Evolutionary conservation across 2,113 vertebrate genomes (phyloP).

Genomic region (Cariama cristata): DNA sequence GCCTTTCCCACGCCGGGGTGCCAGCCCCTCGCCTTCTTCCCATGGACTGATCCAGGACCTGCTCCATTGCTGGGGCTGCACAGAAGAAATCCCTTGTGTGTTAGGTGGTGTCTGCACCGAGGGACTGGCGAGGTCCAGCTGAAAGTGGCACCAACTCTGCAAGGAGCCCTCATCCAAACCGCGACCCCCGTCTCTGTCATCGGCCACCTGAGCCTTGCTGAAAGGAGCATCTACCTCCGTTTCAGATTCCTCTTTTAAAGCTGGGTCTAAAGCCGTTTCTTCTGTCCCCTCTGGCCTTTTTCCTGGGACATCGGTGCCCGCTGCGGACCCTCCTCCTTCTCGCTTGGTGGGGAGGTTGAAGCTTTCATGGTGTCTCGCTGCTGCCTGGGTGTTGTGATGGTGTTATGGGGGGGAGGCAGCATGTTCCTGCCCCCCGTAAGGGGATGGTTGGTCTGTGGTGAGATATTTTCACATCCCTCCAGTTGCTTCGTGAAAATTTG

Average conservation of each 20-base stretch:
- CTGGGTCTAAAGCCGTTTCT: neutral
- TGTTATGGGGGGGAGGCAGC: neutral
- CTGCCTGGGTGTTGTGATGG: neutral
- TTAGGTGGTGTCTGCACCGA: neutral
- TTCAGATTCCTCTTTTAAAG: neutral
- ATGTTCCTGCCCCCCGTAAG: accelerated
- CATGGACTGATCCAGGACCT: neutral
- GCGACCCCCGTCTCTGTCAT: accelerated
- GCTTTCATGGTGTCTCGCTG: neutral
- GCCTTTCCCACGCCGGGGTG: accelerated
- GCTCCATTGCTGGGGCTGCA: accelerated
- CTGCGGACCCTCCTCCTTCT: neutral
- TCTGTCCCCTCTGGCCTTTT: neutral
- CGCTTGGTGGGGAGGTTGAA: neutral
- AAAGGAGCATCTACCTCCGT: neutral
- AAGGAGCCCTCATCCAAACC: neutral
- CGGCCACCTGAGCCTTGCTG: accelerated
- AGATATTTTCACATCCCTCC: neutral
- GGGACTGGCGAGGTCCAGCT: neutral
- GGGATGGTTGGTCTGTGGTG: neutral
- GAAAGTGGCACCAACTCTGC: neutral
- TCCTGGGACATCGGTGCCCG: accelerated
- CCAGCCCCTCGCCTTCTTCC: neutral
- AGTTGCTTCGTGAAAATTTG: neutral
- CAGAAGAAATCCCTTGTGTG: neutral